Evolutionary conservation across 2,113 vertebrate species (phyloP).

Genomic region (Theropithecus gelada): DNA sequence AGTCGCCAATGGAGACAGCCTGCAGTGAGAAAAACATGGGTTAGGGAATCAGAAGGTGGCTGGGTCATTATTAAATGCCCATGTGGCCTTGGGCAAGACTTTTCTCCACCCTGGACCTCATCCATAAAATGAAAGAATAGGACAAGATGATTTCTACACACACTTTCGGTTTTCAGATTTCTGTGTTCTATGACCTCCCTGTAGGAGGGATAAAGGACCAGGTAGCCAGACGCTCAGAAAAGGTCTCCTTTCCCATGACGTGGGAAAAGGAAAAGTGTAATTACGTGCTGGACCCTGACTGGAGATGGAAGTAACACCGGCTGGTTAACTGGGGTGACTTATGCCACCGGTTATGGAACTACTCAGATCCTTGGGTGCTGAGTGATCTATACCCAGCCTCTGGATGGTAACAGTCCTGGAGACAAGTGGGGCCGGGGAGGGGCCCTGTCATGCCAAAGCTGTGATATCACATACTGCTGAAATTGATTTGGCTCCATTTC

Average conservation of each 20-base stretch:
- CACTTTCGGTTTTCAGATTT: not conserved
- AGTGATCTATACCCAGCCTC: conserved; percentile 63
- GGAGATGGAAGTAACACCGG: conserved; percentile 26
- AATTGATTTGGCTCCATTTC: conserved; percentile 83
- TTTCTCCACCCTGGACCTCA: not conserved
- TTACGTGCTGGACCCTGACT: conserved; percentile 28
- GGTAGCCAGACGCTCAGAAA: conserved; percentile 1
- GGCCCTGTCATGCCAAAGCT: conserved; percentile 75
- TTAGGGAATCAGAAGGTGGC: not conserved
- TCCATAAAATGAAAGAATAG: not conserved
- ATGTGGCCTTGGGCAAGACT: not conserved
- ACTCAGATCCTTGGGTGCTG: conserved; percentile 54
- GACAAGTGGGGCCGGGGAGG: conserved; percentile 59
- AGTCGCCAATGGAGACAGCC: not conserved
- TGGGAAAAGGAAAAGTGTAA: conserved; percentile 29
- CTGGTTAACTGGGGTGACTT: not conserved
- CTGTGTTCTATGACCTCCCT: not conserved
- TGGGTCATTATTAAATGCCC: not conserved
- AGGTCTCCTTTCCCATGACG: not conserved
- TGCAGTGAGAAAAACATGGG: not conserved
- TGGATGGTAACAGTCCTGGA: conserved; percentile 70
- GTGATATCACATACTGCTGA: conserved; percentile 83
- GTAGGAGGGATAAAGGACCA: not conserved
- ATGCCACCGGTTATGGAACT: not conserved
- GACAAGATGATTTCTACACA: not conserved